Percentiles rank a stretch among this genome's conserved stretches.
phyloP scores from a whole-genome alignment of 1,140 invertebrate species.

The Scaptomyza montana region DNA sequence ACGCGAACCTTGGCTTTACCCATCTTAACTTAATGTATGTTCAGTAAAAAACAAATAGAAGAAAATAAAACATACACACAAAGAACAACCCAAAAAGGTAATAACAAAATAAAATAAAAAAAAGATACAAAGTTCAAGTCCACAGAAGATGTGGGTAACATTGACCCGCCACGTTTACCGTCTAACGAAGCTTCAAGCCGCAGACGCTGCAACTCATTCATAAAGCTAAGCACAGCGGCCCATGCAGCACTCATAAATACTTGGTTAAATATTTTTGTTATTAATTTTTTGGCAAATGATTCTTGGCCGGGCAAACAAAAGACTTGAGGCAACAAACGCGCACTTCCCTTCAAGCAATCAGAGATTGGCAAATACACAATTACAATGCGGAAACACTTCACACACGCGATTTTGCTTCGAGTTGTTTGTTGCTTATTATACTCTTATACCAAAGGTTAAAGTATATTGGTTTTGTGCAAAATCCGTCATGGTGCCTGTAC shows the following conservation, averaged over 20 bases:
- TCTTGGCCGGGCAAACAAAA: conserved; percentile 53
- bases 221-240: conserved; percentile 19
- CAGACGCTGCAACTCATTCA: conserved; percentile 45
- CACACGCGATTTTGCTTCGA: background rate
- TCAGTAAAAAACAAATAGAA: conserved; percentile 20
- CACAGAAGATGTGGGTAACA: conserved; percentile 50
- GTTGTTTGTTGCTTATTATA: background rate
- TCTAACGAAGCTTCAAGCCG: background rate
- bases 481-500: too few species aligned
- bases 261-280: conserved; percentile 29
- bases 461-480: too few species aligned
- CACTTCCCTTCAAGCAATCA: conserved; percentile 49
- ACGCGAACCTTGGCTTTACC: conserved; percentile 37
- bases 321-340: conserved; percentile 54
- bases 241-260: conserved; percentile 31
- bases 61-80: conserved; percentile 21
- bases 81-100: conserved; percentile 31
- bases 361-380: conserved; percentile 57
- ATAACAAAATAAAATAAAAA: conserved; percentile 42
- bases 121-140: conserved; percentile 71
- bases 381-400: conserved; percentile 70
- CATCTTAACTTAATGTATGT: conserved; percentile 19
- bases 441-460: background rate
- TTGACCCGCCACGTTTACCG: conserved; percentile 47
- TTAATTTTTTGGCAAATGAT: conserved; percentile 44